Conservation (phyloP, 2,113 vertebrate species). For the Brienomyrus longianalis region DNA sequence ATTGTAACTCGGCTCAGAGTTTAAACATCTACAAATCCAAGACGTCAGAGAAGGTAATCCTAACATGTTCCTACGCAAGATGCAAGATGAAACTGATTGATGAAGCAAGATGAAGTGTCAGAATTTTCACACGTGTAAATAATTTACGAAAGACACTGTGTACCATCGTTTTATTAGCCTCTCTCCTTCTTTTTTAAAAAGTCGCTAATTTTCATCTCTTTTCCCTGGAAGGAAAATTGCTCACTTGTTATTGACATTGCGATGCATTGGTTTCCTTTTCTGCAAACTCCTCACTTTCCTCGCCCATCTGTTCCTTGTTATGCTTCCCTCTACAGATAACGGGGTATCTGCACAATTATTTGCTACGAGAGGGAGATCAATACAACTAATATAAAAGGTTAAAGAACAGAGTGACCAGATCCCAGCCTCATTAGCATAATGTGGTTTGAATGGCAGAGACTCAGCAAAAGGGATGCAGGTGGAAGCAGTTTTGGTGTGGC, state of each 20-base stretch:
- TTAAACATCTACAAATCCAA: neutral
- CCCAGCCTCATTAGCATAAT: constrained; percentile 49
- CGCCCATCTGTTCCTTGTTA: constrained; percentile 41
- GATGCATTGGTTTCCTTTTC: constrained; percentile 38
- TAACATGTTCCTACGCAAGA: neutral
- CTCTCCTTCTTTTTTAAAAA: neutral
- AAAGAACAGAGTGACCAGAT: constrained; percentile 40
- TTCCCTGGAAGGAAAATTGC: constrained; percentile 45
- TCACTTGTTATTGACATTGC: constrained; percentile 51
- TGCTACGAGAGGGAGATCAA: constrained; percentile 48
- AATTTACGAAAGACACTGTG: neutral
- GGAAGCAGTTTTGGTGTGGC: constrained; percentile 32
- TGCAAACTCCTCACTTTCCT: constrained; percentile 51
- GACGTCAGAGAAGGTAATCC: neutral
- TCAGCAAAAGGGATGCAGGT: constrained; percentile 10
- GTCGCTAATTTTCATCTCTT: constrained; percentile 16
- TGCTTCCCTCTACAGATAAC: constrained; percentile 47
- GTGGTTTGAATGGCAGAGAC: constrained; percentile 41
- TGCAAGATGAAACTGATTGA: neutral
- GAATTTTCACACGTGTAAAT: neutral
- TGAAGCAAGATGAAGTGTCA: neutral
- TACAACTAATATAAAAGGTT: constrained; percentile 50
- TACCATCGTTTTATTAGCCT: neutral
- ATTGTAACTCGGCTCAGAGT: neutral
- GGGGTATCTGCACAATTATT: constrained; percentile 50